Evolutionary conservation across 1,140 invertebrate genomes (phyloP).

Genomic region (Drosophila funebris): DNA sequence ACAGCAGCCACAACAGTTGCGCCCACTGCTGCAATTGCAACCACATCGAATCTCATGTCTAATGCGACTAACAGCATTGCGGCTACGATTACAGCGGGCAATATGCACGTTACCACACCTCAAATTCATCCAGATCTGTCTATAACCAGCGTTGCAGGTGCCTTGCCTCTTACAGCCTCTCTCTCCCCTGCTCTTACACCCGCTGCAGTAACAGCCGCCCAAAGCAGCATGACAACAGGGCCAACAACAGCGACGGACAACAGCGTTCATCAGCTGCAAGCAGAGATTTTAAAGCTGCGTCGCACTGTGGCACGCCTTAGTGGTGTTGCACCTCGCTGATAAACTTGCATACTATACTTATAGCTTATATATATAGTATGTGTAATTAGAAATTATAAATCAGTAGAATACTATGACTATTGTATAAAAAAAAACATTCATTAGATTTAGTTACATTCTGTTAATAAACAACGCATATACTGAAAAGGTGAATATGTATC

Average conservation of each 20-base stretch:
- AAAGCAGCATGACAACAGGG: background rate
- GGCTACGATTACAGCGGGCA: background rate
- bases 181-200: background rate
- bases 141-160: conserved; percentile 64
- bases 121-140: conserved; percentile 64
- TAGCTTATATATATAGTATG: too few species aligned
- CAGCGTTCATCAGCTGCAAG: conserved; percentile 39
- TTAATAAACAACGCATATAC: conserved; percentile 1
- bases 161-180: conserved; percentile 3
- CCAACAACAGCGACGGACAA: background rate
- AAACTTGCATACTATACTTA: background rate
- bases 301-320: conserved; percentile 43
- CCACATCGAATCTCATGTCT: background rate
- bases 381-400: too few species aligned
- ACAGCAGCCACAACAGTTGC: background rate
- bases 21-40: background rate
- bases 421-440: too few species aligned
- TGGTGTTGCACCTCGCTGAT: conserved; percentile 2
- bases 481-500: background rate
- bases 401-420: too few species aligned
- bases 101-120: conserved; percentile 49
- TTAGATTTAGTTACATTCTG: background rate
- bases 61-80: background rate
- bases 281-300: conserved; percentile 47
- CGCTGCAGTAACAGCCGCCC: background rate